phyloP scores from a whole-genome alignment of 2,888 invertebrate genomes.

The Parnassius smintheus region DNA sequence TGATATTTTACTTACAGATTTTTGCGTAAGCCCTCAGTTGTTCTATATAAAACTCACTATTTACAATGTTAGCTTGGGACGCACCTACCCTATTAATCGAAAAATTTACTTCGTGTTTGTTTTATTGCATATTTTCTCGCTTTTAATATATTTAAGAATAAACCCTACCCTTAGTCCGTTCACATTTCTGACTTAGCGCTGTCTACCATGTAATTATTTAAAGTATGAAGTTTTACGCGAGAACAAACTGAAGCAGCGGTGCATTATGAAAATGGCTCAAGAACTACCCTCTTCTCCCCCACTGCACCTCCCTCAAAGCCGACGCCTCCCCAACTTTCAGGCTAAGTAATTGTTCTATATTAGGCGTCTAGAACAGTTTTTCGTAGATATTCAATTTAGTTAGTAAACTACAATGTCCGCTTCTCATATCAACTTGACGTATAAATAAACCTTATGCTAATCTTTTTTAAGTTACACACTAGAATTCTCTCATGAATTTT shows the following conservation, averaged over 20 bases:
- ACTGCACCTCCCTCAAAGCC: constrained; percentile 31
- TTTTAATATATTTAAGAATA: too few relatives aligned
- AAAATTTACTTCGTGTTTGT: too few relatives aligned
- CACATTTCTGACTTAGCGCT: constrained; percentile 29
- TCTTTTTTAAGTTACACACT: too few relatives aligned
- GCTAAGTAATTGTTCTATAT: constrained; percentile 55
- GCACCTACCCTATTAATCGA: too few relatives aligned
- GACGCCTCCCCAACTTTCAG: constrained; percentile 18
- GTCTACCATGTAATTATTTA: constrained; percentile 59
- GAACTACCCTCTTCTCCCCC: constrained; percentile 32
- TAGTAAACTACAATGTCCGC: not conserved
- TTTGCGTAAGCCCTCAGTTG: too few relatives aligned
- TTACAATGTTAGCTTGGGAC: too few relatives aligned
- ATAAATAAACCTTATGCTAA: too few relatives aligned
- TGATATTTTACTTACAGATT: too few relatives aligned
- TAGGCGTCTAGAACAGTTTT: constrained; percentile 28
- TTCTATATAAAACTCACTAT: too few relatives aligned
- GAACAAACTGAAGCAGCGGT: constrained; percentile 47
- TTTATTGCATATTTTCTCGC: too few relatives aligned
- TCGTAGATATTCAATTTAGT: not conserved
- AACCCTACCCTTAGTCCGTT: constrained; percentile 6
- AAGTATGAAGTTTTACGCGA: constrained; percentile 65
- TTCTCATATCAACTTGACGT: too few relatives aligned
- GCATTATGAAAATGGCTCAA: constrained; percentile 72
- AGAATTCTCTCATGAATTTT: too few relatives aligned